Evolutionary conservation across 2,888 invertebrate species (phyloP), one percentile per base, ranked within the genome.

Genomic region (Coecobrya sp.): DNA sequence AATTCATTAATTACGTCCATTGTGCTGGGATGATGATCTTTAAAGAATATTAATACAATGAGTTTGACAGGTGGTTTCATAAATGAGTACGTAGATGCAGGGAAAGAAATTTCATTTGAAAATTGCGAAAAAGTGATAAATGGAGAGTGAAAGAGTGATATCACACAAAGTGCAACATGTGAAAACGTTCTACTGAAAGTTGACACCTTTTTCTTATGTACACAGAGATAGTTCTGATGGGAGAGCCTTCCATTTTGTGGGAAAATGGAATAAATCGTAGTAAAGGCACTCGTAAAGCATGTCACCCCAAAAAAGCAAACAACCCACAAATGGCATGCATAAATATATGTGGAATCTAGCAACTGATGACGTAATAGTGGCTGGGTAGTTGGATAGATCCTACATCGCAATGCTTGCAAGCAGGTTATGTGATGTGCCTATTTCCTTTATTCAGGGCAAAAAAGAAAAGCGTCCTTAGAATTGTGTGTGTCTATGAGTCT

Each of bases 111-210:
- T 49, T 49, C 10, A 49, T 49, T 49, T 49, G 10, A 49, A 49
- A 7, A 49, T 13, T 11, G 1, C 11, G 36, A 49, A 13, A 49
- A 49, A 49, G 11, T 3, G 1, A 49, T 3, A 49, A 1, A 49
- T 13, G 13, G 3, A 49, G 7, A 7, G 49, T 13, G 36, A 4
- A 36, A 4, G 1, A 7, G 25, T 62, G 10, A n/a, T n/a, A n/a
- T n/a, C n/a, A n/a, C n/a, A n/a, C 4, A 65, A 1, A 25, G 19
- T 11, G 70, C 70, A 70, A 70, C 70, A 42, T 42, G 70, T 70
- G 70, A 70, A 42, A 70, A 70, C 19, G 42, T 19, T 42, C 70
- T 11, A 70, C n/a, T 70, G 42, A 70, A 70, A 70, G 25, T 65
- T 42, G n/a, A 70, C 70, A 70, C 36, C 30, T 30, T 30, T 30